Percentiles rank a stretch among this genome's conserved stretches.
These are phyloP conservation scores for Pinctada fucata DNA, from an alignment of 2,888 invertebrate genomes.

Conservation along the genomic window DNA sequence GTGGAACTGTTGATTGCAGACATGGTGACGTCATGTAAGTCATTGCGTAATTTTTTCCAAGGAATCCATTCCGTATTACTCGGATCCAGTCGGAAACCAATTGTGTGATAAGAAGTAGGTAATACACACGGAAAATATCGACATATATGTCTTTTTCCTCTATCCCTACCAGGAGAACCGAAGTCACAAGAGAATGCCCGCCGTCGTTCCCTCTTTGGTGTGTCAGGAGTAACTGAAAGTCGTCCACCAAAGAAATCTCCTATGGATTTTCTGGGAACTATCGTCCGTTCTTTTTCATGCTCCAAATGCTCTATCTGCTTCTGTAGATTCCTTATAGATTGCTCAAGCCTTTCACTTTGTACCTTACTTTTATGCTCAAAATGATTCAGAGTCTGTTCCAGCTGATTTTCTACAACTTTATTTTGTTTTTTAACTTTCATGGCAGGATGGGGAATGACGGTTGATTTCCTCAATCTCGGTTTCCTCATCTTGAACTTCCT, in stretches of 20 bases:
- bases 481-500: constrained; percentile 8
- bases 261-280: constrained; percentile 12
- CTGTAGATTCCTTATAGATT: constrained; percentile 34
- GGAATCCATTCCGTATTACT: constrained; percentile 36
- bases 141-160: constrained; percentile 19
- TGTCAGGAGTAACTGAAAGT: constrained; percentile 37
- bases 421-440: constrained; percentile 37
- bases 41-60: constrained; percentile 36
- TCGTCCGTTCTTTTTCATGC: constrained; percentile 17
- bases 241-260: constrained; percentile 28
- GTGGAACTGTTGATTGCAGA: constrained; percentile 33
- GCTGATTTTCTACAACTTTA: constrained; percentile 34
- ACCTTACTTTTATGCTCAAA: constrained; percentile 34
- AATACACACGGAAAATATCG: constrained; percentile 33
- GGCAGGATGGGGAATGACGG: constrained; percentile 29
- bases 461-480: neutral
- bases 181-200: constrained; percentile 31
- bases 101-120: constrained; percentile 38
- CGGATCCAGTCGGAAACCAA: constrained; percentile 37
- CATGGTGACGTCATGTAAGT: constrained; percentile 27
- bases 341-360: constrained; percentile 30
- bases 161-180: constrained; percentile 12
- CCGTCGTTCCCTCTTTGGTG: constrained; percentile 7
- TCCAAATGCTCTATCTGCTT: constrained; percentile 36
- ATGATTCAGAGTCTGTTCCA: constrained; percentile 30